A percentile compares a stretch with the other conserved stretches of the same genome.
Conservation (phyloP, 2,888 invertebrate species). For the Lasius platythorax region DNA sequence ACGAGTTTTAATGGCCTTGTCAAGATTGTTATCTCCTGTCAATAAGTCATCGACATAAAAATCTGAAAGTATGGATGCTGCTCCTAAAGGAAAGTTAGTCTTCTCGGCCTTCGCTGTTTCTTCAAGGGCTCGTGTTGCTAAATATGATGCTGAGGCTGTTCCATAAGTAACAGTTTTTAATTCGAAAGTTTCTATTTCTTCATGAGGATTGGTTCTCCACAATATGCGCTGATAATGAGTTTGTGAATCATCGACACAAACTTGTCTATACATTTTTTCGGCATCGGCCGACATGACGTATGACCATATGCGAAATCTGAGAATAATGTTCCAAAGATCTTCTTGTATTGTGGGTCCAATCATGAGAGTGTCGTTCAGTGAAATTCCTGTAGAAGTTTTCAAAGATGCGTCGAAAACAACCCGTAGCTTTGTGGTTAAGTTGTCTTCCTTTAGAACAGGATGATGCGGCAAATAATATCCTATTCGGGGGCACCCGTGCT, state of each 20-base stretch:
- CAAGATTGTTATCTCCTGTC: neutral
- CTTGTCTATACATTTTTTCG: neutral
- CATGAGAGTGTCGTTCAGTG: neutral
- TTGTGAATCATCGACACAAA: neutral
- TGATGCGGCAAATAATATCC: neutral
- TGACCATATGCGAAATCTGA: too few relatives aligned
- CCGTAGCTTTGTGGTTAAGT: neutral
- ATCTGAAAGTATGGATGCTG: neutral
- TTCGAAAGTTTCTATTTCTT: neutral
- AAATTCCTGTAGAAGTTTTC: neutral
- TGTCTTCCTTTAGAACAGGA: neutral
- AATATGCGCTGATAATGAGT: neutral
- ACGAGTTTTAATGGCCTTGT: neutral
- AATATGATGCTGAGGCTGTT: neutral
- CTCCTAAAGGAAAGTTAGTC: neutral
- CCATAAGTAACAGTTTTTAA: neutral
- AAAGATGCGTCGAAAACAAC: neutral
- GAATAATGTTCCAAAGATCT: too few relatives aligned
- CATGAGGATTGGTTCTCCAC: neutral
- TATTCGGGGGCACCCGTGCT: neutral
- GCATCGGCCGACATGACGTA: neutral
- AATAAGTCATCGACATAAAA: slow-evolving; percentile 43
- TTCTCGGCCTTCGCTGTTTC: neutral
- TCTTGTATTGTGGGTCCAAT: neutral
- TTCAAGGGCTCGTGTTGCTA: neutral